Evolutionary conservation across 1,140 invertebrate species (phyloP).

Genomic region (Plectrocnemia conspersa): DNA sequence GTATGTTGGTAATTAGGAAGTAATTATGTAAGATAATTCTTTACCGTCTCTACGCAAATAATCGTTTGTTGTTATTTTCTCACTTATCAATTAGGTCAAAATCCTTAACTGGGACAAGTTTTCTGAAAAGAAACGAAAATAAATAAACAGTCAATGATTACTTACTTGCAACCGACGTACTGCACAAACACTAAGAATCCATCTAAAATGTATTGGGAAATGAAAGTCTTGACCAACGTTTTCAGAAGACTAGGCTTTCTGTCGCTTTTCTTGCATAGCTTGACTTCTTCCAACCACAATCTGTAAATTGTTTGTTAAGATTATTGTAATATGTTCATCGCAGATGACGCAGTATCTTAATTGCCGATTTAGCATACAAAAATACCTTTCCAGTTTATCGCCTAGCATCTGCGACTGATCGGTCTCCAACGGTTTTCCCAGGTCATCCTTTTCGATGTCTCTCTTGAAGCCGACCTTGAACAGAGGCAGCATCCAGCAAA

Average conservation of each 20-base stretch:
- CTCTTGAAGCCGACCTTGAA: constrained; percentile 63
- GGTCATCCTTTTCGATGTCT: constrained; percentile 64
- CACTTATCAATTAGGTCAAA: too few relatives aligned
- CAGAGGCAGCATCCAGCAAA: constrained; percentile 60
- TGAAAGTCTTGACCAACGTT: constrained; percentile 48
- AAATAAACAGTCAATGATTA: constrained; percentile 24
- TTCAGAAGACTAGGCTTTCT: constrained; percentile 44
- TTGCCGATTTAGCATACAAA: not conserved
- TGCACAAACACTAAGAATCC: constrained; percentile 42
- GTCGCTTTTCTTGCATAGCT: constrained; percentile 39
- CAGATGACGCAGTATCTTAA: not conserved
- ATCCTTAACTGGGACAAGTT: not conserved
- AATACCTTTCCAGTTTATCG: constrained; percentile 58
- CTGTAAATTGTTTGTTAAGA: constrained; percentile 41
- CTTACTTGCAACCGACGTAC: constrained; percentile 40
- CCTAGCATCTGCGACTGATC: constrained; percentile 58
- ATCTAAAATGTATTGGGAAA: constrained; percentile 43
- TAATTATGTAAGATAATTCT: too few relatives aligned
- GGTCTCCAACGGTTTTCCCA: constrained; percentile 60
- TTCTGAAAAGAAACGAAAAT: constrained; percentile 26
- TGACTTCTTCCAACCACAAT: constrained; percentile 48
- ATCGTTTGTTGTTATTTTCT: too few relatives aligned
- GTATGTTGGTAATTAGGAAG: too few relatives aligned
- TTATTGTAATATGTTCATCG: too few relatives aligned
- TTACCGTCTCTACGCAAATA: too few relatives aligned